Conservation (phyloP, 1,140 invertebrate species). For the Drosophila aff. region DNA sequence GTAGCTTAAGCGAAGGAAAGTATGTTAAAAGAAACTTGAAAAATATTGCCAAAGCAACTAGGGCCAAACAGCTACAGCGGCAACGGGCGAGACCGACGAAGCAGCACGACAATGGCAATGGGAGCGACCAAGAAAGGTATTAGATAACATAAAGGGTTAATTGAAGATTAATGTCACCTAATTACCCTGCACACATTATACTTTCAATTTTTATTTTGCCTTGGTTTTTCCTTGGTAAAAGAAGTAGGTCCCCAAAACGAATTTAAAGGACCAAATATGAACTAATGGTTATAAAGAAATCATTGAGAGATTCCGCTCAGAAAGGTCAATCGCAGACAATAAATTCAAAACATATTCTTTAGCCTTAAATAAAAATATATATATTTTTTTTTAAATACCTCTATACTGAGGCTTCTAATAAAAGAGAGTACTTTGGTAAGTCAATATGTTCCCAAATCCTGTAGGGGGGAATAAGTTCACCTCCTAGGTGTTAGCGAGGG, state of each 20-base stretch:
- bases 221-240: neutral
- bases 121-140: conserved; percentile 16
- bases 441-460: too few relatives aligned
- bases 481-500: too few relatives aligned
- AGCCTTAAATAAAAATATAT: too few relatives aligned
- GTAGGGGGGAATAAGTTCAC: too few relatives aligned
- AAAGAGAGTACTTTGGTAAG: too few relatives aligned
- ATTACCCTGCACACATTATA: neutral
- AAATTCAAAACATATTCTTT: too few relatives aligned
- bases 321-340: too few relatives aligned
- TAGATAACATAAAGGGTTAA: conserved; percentile 28
- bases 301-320: too few relatives aligned
- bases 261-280: neutral
- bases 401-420: too few relatives aligned
- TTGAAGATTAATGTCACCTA: conserved; percentile 28
- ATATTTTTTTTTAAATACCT: too few relatives aligned
- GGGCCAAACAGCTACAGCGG: neutral
- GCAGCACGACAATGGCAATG: conserved; percentile 7
- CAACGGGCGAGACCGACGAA: neutral
- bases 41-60: conserved; percentile 33
- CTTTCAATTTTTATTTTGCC: neutral
- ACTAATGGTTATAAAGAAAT: neutral
- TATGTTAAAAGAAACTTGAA: conserved; percentile 41
- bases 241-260: neutral
- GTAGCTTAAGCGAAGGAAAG: conserved; percentile 52